Evolutionary conservation across 2,888 invertebrate genomes (phyloP), one percentile per base, ranked within the genome.

Genomic region (Tachystola acroxantha): DNA sequence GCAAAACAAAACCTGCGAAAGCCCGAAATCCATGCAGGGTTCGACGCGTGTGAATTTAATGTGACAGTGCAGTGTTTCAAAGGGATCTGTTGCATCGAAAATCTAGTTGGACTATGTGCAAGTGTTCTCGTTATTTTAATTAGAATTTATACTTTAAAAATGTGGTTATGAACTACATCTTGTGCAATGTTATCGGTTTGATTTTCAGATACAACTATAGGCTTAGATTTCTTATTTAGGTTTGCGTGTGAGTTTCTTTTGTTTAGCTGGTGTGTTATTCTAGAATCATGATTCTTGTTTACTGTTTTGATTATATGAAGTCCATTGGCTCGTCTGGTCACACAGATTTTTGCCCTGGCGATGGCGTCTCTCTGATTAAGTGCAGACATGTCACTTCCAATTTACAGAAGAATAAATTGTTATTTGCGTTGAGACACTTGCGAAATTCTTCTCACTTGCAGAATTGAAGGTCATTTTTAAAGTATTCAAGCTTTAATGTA

Each of bases 381-480:
- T 52, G 55, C 67, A 71, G 64, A 67, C 65, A 47, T 63, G 63
- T 63, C 70, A 58, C 57, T 56, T 67, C 45, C 50, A 67, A 71
- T 72, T 69, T 57, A 53, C 59, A 49, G 45, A 50, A 53, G 48
- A 53, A 70, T 73, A 67, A 71, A 66, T 74, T 59, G 57, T 59
- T 45, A 46, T 52, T 49, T 36, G 50, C 37, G 57, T 49, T 36
- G 50, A 36, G 57, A 51, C 51, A 52, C 45, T 57, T 47, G 47
- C 54, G 54, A 64, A 64, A 63, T 57, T 60, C 50, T 49, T 49
- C 34, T 43, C 33, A 47, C 43, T 53, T 64, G 56, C 13, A 10
- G 16, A 32, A 62, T 64, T 59, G 66, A 53, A 53, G 43, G 56
- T 51, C 39, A 50, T 46, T 52, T 47, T 50, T 48, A 46, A 33